Evolutionary conservation across 2,888 invertebrate species (phyloP).

Genomic region (Catocala sponsa): DNA sequence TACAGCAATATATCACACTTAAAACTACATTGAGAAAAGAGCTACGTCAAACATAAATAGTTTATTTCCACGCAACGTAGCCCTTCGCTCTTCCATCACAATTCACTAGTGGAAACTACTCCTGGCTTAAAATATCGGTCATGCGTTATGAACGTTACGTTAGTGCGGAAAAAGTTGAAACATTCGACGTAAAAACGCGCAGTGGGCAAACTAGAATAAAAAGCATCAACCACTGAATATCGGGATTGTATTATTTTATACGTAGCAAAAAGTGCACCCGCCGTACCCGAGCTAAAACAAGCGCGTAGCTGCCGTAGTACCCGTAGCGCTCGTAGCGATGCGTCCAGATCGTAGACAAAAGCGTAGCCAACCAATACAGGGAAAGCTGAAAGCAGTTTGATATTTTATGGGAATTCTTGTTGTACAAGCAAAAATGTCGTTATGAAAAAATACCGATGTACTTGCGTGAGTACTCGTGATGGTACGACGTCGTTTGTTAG

Average conservation of each 20-base stretch:
- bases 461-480: background rate
- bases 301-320: constrained; percentile 5
- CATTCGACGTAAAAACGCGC: background rate
- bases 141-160: constrained; percentile 9
- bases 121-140: constrained; percentile 16
- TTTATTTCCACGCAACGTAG: constrained; percentile 15
- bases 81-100: constrained; percentile 16
- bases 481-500: background rate
- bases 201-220: background rate
- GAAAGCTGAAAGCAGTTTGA: constrained; percentile 9
- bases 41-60: constrained; percentile 3
- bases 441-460: constrained; percentile 5
- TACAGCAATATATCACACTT: background rate
- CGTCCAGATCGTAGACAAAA: constrained; percentile 4
- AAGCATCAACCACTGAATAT: background rate
- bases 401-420: constrained; percentile 24
- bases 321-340: background rate
- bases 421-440: constrained; percentile 7
- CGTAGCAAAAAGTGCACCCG: constrained; percentile 3
- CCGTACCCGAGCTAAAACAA: background rate
- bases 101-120: constrained; percentile 14
- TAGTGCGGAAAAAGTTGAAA: constrained; percentile 1
- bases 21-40: constrained; percentile 4
- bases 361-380: constrained; percentile 2
- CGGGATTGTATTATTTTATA: constrained; percentile 1